These are phyloP conservation scores for Leuciscus idus DNA, from an alignment of 2,113 vertebrate genomes.

Conservation along the genomic window DNA sequence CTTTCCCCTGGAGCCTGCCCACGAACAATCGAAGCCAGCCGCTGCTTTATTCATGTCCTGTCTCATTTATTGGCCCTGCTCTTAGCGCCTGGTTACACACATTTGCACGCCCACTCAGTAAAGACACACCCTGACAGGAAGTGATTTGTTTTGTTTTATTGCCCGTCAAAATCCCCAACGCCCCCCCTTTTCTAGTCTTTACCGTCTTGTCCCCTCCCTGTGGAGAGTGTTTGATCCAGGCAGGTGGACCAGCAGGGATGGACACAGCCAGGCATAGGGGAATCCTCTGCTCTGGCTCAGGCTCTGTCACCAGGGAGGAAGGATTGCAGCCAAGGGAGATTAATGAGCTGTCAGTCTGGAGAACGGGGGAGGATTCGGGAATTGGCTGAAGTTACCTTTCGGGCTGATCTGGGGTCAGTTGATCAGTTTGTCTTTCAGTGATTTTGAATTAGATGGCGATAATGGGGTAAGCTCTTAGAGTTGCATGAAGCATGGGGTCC, in stretches of 20 bases:
- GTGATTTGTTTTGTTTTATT: constrained; percentile 58
- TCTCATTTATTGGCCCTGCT: constrained; percentile 48
- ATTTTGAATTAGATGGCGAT: constrained; percentile 1
- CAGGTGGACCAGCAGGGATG: constrained; percentile 48
- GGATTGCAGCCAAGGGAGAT: constrained; percentile 69
- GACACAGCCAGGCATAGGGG: constrained; percentile 57
- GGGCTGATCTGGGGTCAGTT: constrained; percentile 46
- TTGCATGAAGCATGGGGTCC: neutral
- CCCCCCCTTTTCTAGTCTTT: constrained; percentile 29
- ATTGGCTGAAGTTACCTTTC: constrained; percentile 28
- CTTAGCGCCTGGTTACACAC: constrained; percentile 24
- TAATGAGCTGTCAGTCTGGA: constrained; percentile 74
- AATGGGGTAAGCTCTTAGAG: neutral
- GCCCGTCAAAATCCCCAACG: constrained; percentile 41
- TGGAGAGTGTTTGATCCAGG: constrained; percentile 34
- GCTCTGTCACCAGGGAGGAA: constrained; percentile 58
- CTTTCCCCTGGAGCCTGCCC: constrained; percentile 52
- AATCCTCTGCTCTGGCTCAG: constrained; percentile 65
- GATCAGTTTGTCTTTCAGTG: constrained; percentile 40
- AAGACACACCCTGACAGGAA: constrained; percentile 48
- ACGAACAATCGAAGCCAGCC: constrained; percentile 51
- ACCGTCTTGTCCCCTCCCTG: constrained; percentile 38
- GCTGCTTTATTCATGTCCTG: constrained; percentile 47
- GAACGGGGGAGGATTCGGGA: constrained; percentile 66
- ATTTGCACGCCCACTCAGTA: constrained; percentile 41